Conservation (phyloP, 2,113 vertebrate species). For the Spilogale gracilis region DNA sequence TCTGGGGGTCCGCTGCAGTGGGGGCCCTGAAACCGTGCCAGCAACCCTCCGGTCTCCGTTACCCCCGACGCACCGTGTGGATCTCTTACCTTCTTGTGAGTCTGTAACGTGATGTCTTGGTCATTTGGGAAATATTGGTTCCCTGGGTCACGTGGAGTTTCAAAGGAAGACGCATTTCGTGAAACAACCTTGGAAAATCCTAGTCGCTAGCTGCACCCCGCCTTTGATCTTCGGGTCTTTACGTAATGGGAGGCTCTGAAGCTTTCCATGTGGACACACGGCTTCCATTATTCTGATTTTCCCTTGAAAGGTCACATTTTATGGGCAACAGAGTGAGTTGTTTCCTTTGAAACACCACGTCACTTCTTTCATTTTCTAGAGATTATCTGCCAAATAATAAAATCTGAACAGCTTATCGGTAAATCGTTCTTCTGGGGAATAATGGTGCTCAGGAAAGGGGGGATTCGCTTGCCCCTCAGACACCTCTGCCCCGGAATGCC, state of each 20-base stretch:
- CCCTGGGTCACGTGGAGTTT: background rate
- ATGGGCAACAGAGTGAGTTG: no score
- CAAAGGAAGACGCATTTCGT: background rate
- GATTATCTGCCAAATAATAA: no score
- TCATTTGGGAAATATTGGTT: background rate
- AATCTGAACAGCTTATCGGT: background rate
- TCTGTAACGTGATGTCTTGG: background rate
- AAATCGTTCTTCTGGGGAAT: background rate
- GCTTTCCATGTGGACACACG: fast-evolving
- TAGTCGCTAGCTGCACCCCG: fast-evolving
- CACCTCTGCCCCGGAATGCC: background rate
- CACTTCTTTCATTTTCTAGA: background rate
- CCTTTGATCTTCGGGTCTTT: background rate
- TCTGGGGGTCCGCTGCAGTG: background rate
- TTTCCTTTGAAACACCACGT: background rate
- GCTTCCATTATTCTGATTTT: background rate
- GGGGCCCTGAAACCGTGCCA: fast-evolving
- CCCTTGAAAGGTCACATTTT: background rate
- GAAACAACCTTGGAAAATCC: background rate
- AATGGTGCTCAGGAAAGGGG: background rate
- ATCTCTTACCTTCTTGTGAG: background rate
- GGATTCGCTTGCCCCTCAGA: no score
- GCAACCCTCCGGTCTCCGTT: background rate
- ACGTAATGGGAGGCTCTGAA: background rate
- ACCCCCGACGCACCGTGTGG: fast-evolving